Base-by-base conservation (phyloP, 2,797 vertebrate genomes). In the Cyprinella venusta region DNA sequence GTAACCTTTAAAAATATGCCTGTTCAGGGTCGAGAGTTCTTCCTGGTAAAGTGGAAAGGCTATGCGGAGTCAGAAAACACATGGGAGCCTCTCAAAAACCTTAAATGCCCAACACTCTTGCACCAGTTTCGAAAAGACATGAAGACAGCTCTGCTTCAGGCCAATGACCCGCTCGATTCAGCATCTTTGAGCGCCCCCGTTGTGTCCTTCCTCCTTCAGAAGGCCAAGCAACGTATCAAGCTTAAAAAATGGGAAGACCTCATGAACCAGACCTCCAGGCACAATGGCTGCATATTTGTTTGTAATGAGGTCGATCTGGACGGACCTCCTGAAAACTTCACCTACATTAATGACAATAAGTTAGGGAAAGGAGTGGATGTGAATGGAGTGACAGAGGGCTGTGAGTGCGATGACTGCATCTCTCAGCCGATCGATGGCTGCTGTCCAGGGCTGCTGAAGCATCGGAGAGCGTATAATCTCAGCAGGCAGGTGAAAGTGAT, bases 41-140 rank as follows among this genome's bases (percentile, higher is more conserved):
- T 97, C 89, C 89, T 97, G 86, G 96, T 98, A 12, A 98, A 98
- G 86, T 98, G 97, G 97, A 94, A 91, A 2, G 95, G 95, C 1
- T 97, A 95, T 85, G 90, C 95, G 0, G 92, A 95, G 50, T 91
- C 94, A 0, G 92, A 94, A 24, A 97, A 93, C 90, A 94, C 94
- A 5, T 98, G 97, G 97, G 97, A 97, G 88, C 97, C 96, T 3
- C 94, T 93, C 54, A 94, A 87, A 89, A 96, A 97, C 91, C 94
- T 98, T 16, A 97, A 93, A 81, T 98, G 97, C 77, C 72, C 92
- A 2, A 93, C 91, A 80, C 89, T 96, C 7, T 93, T 98, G 1
- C 95, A 95, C 81, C 94, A 95, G 88, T 98, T 98, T 71, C 94
- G 96, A 85, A 79, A 90, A 64, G 97, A 98, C 90, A 89, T 98